Evolutionary conservation across 2,797 vertebrate species (phyloP), one percentile per base, ranked within the genome.

Genomic region (Oophaga sylvatica): DNA sequence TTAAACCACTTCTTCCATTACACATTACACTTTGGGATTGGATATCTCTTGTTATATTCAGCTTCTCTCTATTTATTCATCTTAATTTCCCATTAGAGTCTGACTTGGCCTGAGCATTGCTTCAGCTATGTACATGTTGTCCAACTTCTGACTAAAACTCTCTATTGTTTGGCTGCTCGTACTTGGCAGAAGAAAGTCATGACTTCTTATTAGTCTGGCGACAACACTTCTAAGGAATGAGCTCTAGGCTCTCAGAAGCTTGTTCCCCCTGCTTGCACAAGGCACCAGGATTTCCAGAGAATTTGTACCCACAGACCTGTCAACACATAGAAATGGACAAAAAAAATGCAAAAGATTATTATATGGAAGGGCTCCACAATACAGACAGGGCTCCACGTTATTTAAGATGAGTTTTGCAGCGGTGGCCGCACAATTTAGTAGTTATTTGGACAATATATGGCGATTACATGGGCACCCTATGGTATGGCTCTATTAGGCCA

Each of bases 261-360:
- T 71, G 13, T 53, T 53, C 22, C 20, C 65, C 59, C 80, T 29
- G 56, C 56, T 80, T 60, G 26, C 19, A 29, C 10, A 31, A 17
- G 29, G 77, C 17, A 12, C 31, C 63, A 48, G 60, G 62, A 67
- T 29, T 70, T 82, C 62, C 45, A 82, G 16, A 17, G 16, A 68
- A 11, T 56, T 5, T n/a, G 59, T 53, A n/a, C 48, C 26, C 67
- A 6, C 41, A 26, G 63, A 7, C 63, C 80, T 82, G 65, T 82
- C 65, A 70, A 70, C 81, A 70, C 65, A 82, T 70, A 53, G 12
- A 57, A 71, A 71, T 13, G 17, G 59, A 7, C 67, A 83, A 83
- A 57, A 59, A 71, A 83, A 83, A 22, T n/a, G 59, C 57, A 26
- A 12, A 53, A 29, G 13, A 9, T 71, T 53, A 53, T 53, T 11